Evolutionary conservation across 2,113 vertebrate genomes (phyloP).

Genomic region (Pelobates fuscus): DNA sequence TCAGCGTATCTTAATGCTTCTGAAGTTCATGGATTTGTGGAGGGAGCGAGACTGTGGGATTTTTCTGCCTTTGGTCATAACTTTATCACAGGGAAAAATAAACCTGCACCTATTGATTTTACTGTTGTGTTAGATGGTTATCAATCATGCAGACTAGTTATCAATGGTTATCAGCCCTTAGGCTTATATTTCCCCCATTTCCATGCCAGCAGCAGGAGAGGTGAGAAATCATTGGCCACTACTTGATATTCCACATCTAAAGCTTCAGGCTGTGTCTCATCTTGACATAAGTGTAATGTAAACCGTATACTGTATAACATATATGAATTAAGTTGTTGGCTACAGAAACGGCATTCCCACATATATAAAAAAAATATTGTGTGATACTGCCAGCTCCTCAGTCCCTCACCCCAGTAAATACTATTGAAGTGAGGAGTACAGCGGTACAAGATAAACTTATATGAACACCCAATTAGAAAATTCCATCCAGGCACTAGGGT

Average conservation of each 20-base stretch:
- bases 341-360: too few relatives aligned
- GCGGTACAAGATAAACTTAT: too few relatives aligned
- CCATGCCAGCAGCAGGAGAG: neutral
- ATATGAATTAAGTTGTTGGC: too few relatives aligned
- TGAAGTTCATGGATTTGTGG: neutral
- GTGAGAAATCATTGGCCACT: neutral
- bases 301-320: too few relatives aligned
- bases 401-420: too few relatives aligned
- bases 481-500: too few relatives aligned
- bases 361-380: too few relatives aligned
- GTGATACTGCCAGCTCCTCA: too few relatives aligned
- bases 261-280: neutral
- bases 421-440: too few relatives aligned
- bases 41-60: neutral
- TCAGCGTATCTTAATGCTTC: constrained; percentile 25
- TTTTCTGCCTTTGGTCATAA: constrained; percentile 24
- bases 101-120: constrained; percentile 47
- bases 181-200: neutral
- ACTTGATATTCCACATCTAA: neutral
- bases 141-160: constrained; percentile 40
- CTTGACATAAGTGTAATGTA: neutral
- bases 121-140: constrained; percentile 39
- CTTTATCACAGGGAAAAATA: constrained; percentile 47
- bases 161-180: constrained; percentile 46
- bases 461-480: too few relatives aligned